Evolutionary conservation across 2,888 invertebrate genomes (phyloP), one percentile per base, ranked within the genome.

Genomic region (Ormyrus labotus): DNA sequence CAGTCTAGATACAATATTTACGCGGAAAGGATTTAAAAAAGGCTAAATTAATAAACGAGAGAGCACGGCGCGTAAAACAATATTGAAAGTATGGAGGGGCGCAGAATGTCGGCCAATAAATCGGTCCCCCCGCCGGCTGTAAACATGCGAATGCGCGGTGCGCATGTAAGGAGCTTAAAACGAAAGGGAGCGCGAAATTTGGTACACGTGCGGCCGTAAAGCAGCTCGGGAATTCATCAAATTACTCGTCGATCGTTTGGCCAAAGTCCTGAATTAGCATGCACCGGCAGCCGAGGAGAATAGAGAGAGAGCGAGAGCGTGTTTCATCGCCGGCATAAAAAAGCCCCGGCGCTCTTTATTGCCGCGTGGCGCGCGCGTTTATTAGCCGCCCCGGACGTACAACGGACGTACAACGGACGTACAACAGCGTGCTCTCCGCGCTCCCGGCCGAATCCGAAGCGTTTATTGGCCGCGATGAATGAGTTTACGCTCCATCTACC

Each of bases 171-270:
- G 34, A 34, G 34, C 34, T 34, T 34, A 34, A 34, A 64, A 64
- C 45, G 64, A 73, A 73, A 73, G 55, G 63, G 73, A 73, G 64
- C 45, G 19, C 63, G 47, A 73, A 64, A 73, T 73, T 45, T 73
- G 10, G 53, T 13, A 55, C 70, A 50, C 53, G 73, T 53, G 73
- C 55, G 45, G 63, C 19, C 9, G 45, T 55, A 73, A 73, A 63
- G 53, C 47, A 73, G 53, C 63, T 51, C 63, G 73, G 45, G 64
- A 73, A 73, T 73, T 73, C 73, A 73, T 73, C 63, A 73, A 73
- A 73, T 63, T 53, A 73, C 50, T 19, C 50, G 34, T 50, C 50
- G 70, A 70, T 70, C 70, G 70, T 70, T 58, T 10, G 50, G 60
- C 34, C 13, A 50, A 60, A 70, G 70, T 60, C 60, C 70, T 19